These are phyloP conservation scores for Plecotus auritus DNA, from an alignment of 2,113 vertebrate genomes.

Conservation along the genomic window DNA sequence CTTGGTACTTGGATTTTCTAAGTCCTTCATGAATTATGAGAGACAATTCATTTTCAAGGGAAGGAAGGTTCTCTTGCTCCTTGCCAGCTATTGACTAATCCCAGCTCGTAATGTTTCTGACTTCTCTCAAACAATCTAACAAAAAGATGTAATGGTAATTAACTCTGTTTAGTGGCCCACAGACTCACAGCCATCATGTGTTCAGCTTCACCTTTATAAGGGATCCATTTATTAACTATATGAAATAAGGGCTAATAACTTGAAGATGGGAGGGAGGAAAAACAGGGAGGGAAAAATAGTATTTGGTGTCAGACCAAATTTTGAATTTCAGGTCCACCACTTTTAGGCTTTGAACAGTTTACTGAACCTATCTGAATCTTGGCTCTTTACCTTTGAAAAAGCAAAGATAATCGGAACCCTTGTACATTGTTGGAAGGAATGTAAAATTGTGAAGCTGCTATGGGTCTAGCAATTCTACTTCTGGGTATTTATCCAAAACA, in stretches of 20 bases:
- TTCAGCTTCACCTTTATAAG: not conserved
- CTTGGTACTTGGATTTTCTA: not conserved
- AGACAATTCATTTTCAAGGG: not conserved
- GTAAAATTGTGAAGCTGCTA: not conserved
- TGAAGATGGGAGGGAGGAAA: not conserved
- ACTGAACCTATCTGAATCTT: not conserved
- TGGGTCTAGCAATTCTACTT: not conserved
- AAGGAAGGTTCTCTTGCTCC: not conserved
- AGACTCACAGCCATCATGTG: not conserved
- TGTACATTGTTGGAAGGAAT: not conserved
- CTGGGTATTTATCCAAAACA: too few relatives aligned
- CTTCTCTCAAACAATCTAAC: not conserved
- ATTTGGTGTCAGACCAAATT: not conserved
- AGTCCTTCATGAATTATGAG: not conserved
- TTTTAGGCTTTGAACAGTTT: not conserved
- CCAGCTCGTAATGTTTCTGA: not conserved
- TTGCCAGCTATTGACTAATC: not conserved
- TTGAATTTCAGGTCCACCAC: not conserved
- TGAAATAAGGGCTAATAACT: not conserved
- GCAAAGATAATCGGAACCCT: not conserved
- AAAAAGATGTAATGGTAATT: not conserved
- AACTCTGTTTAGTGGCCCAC: not conserved
- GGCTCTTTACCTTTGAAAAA: not conserved
- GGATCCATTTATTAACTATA: not conserved
- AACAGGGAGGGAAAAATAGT: not conserved